Conservation (phyloP, 2,797 vertebrate genomes). For the Melanotaenia maccullochi region DNA sequence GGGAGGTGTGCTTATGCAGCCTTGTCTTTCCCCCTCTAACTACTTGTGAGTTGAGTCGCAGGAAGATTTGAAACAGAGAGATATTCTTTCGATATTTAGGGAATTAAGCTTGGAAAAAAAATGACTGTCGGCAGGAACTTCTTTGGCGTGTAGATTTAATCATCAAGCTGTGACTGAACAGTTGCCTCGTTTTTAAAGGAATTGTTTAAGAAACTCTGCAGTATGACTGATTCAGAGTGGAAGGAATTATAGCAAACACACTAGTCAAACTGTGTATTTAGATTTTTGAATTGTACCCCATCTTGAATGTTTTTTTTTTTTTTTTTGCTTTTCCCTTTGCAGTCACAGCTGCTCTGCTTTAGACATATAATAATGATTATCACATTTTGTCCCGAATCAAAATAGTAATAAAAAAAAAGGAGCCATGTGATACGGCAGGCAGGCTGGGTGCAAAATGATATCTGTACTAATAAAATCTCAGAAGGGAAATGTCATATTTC, state of each 20-base stretch:
- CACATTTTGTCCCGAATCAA: constrained; percentile 73
- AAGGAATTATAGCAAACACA: constrained; percentile 51
- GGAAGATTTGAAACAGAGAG: constrained; percentile 40
- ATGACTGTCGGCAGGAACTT: constrained; percentile 15
- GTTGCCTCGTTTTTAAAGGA: constrained; percentile 56
- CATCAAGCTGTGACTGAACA: constrained; percentile 56
- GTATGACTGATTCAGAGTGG: constrained; percentile 63
- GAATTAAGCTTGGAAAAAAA: constrained; percentile 38
- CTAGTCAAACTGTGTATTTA: constrained; percentile 64
- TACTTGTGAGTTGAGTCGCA: constrained; percentile 54
- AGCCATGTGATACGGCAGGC: constrained; percentile 53
- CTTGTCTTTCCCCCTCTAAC: constrained; percentile 41
- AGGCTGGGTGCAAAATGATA: constrained; percentile 67
- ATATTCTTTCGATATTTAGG: constrained; percentile 51
- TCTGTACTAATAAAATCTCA: constrained; percentile 73
- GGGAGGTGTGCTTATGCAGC: constrained; percentile 58
- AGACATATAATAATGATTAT: constrained; percentile 72
- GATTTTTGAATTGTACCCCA: constrained; percentile 45
- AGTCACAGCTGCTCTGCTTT: constrained; percentile 65
- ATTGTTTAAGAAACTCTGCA: constrained; percentile 62
- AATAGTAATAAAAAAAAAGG: constrained; percentile 60
- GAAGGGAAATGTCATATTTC: constrained; percentile 78
- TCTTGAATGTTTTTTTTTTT: constrained; percentile 30
- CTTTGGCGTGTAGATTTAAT: constrained; percentile 64
- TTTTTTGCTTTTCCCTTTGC: constrained; percentile 42